Evolutionary conservation across 1,140 invertebrate species (phyloP), one percentile per base, ranked within the genome.

Genomic region (Ridgeia piscesae): DNA sequence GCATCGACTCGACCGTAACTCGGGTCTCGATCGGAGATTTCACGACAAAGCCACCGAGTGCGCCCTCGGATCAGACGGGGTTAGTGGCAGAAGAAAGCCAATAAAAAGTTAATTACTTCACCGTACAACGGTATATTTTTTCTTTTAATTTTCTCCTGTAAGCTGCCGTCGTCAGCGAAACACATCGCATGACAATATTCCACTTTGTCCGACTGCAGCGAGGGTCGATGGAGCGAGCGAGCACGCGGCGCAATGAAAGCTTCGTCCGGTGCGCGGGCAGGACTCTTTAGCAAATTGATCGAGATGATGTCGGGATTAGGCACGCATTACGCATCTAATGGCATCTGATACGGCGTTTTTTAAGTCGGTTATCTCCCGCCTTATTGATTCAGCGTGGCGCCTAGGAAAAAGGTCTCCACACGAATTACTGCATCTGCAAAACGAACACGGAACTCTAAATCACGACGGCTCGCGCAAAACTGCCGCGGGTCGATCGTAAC

Each of bases 31-130:
- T 77, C 58, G 58, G 27, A 77, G 58, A 77, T 31, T 77, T 77
- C 42, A 42, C 4, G 58, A 77, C 14, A 77, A 77, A 21, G 58
- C 58, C 58, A 77, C 11, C 58, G 17, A 31, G 58, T 77, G 58
- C 58, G 27, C 27, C 11, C n/a, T n/a, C 6, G 58, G 42, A 27
- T 8, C 27, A 77, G 58, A 77, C 58, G 2, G 58, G 58, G 58
- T 77, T 77, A 77, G 58, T 77, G 11, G 58, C 58, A 77, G 58
- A 77, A 27, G 42, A 77, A 77, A 8, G 27, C 58, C 14, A 77
- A 77, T 77, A 77, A 77, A 77, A 77, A 77, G 58, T 77, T 77
- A 77, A 77, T 77, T 77, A 77, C 58, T 77, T 77, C 58, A 21
- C 58, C 58, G 27, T 31, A 77, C 58, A 77, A 77, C 58, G 58